phyloP scores from a whole-genome alignment of 2,113 vertebrate genomes.

The Solea senegalensis region DNA sequence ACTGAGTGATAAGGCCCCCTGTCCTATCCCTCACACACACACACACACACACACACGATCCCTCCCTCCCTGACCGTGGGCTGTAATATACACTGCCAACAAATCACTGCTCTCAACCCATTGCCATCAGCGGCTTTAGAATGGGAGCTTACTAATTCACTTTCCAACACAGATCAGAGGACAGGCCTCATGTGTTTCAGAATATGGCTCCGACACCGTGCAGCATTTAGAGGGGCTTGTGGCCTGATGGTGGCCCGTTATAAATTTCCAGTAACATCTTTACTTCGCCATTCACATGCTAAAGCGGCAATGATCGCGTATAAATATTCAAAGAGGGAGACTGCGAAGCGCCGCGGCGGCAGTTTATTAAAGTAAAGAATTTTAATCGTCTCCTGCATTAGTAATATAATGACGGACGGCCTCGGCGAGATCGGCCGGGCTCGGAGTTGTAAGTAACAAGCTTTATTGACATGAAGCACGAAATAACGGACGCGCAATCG shows the following conservation, averaged over 20 bases:
- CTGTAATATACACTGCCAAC: slow-evolving; percentile 80
- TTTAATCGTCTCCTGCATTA: slow-evolving; percentile 53
- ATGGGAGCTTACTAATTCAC: slow-evolving; percentile 78
- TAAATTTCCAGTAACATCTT: slow-evolving; percentile 67
- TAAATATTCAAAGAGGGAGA: slow-evolving; percentile 51
- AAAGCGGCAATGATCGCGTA: slow-evolving; percentile 39
- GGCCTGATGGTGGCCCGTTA: slow-evolving; percentile 66
- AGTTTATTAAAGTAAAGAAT: slow-evolving; percentile 53
- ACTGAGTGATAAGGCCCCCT: slow-evolving; percentile 80
- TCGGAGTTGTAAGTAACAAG: slow-evolving; percentile 6
- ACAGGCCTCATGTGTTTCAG: slow-evolving; percentile 79
- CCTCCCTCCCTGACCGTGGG: slow-evolving; percentile 68
- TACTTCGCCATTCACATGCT: slow-evolving; percentile 46
- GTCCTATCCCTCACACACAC: slow-evolving; percentile 63
- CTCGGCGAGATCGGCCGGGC: slow-evolving; percentile 34
- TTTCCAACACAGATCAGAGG: slow-evolving; percentile 76
- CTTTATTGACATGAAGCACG: no score
- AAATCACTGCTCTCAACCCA: slow-evolving; percentile 76
- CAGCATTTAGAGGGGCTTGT: slow-evolving; percentile 63
- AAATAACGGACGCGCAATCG: no score
- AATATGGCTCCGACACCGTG: slow-evolving; percentile 67
- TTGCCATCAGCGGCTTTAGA: slow-evolving; percentile 76
- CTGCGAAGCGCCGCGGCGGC: slow-evolving; percentile 15
- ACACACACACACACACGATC: slow-evolving; percentile 50
- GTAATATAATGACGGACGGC: slow-evolving; percentile 54